phyloP scores from a whole-genome alignment of 2,113 vertebrate species.

The Nycticryphes semicollaris region DNA sequence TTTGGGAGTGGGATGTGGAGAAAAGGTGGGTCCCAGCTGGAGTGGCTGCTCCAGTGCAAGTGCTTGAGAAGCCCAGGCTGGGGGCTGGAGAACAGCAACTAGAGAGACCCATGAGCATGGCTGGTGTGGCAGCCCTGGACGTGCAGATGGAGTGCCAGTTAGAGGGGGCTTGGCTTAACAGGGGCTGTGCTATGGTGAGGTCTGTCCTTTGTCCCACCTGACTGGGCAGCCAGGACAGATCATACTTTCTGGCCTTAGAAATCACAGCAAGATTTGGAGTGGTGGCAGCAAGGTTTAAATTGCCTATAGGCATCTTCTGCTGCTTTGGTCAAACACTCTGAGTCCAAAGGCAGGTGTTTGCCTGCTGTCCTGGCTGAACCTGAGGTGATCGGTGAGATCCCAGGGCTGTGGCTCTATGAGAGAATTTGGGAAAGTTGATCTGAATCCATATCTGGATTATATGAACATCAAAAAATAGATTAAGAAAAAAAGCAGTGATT shows the following conservation, averaged over 20 bases:
- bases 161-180: not conserved
- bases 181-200: not conserved
- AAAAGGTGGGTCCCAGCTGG: not conserved
- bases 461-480: not conserved
- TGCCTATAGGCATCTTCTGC: not conserved
- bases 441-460: not conserved
- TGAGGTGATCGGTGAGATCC: accelerated
- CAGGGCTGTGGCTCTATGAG: not conserved
- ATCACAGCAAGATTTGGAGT: not conserved
- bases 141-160: not conserved
- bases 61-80: accelerated
- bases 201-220: not conserved
- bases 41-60: not conserved
- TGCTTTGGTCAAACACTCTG: not conserved
- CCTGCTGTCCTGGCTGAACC: not conserved
- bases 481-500: accelerated
- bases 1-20: not conserved
- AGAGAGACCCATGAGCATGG: not conserved
- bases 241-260: not conserved
- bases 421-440: not conserved
- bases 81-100: not conserved
- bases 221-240: not conserved
- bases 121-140: not conserved
- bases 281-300: not conserved
- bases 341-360: not conserved